Evolutionary conservation across 2,113 vertebrate genomes (phyloP), one percentile per base, ranked within the genome.

Genomic region (Tyrannus savana): DNA sequence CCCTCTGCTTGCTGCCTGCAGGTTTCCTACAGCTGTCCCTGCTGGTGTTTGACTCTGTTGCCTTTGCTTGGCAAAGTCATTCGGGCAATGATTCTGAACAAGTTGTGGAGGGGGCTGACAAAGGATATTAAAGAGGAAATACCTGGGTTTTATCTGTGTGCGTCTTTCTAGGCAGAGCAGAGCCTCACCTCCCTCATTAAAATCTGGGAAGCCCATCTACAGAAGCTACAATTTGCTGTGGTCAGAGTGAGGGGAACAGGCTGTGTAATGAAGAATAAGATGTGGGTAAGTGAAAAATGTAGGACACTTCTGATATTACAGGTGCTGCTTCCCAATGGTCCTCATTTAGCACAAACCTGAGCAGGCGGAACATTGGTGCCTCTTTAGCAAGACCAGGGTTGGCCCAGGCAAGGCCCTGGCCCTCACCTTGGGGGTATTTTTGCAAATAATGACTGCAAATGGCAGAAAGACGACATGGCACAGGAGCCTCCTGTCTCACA

Each of bases 11-110:
- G 19, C 94, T 87, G 88, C 82, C 55, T 39, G 78, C 52, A 53
- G 69, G 56, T 50, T 91, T 93, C 52, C 72, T 69, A 46, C 31
- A 14, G 55, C 67, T 87, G 55, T 77, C 64, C 90, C 94, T 19
- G 39, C 83, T 97, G 84, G 44, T 58, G 78, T 91, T 84, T 79
- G 62, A 64, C 89, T 84, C 78, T 44, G 46, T 80, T 81, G 30
- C 83, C 87, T 94, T 96, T 93, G 85, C 84, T 79, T 33, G 93
- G 90, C 92, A 95, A 96, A 95, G 93, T 96, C 92, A 91, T 95
- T 93, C 27, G 22, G 93, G 93, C 71, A 69, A 79, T 27, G 89
- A 91, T 94, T 97, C 76, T 86, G 92, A 96, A 62, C 83, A 89
- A 86, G 90, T 73, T 14, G 2, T 84, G 82, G 81, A 96, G 79